phyloP scores from a whole-genome alignment of 1,140 invertebrate genomes.

The Galleria mellonella region DNA sequence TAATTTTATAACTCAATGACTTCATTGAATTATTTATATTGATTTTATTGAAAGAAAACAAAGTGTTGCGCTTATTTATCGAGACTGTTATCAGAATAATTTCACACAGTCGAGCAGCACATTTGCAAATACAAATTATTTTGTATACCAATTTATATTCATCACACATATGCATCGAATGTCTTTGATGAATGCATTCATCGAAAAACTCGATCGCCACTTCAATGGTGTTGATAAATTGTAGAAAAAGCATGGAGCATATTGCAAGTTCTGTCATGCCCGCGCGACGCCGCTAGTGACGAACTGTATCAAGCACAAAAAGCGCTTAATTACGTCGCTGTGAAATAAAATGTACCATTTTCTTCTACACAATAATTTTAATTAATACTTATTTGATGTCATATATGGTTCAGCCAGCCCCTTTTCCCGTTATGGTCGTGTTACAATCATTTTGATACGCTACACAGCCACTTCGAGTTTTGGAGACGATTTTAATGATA shows the following conservation, averaged over 20 bases:
- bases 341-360: too few species aligned
- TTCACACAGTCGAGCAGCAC: constrained; percentile 4
- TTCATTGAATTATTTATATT: too few species aligned
- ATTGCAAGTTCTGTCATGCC: constrained; percentile 15
- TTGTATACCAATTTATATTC: constrained; percentile 7
- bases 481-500: too few species aligned
- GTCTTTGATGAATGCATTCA: constrained; percentile 1
- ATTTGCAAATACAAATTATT: constrained; percentile 7
- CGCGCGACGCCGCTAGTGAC: constrained; percentile 41
- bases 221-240: constrained; percentile 1
- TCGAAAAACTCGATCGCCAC: constrained; percentile 2
- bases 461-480: too few species aligned
- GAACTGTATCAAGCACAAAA: constrained; percentile 31
- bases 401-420: too few species aligned
- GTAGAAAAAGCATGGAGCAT: constrained; percentile 5
- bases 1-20: too few species aligned
- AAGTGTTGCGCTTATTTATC: neutral
- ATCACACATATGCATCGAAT: constrained; percentile 3
- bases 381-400: too few species aligned
- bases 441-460: too few species aligned
- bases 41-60: too few species aligned
- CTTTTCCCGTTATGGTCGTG: too few species aligned
- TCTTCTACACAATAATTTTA: too few species aligned
- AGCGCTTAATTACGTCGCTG: constrained; percentile 30
- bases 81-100: constrained; percentile 3